phyloP scores from a whole-genome alignment of 2,113 vertebrate genomes.

The Orthonyx spaldingii region DNA sequence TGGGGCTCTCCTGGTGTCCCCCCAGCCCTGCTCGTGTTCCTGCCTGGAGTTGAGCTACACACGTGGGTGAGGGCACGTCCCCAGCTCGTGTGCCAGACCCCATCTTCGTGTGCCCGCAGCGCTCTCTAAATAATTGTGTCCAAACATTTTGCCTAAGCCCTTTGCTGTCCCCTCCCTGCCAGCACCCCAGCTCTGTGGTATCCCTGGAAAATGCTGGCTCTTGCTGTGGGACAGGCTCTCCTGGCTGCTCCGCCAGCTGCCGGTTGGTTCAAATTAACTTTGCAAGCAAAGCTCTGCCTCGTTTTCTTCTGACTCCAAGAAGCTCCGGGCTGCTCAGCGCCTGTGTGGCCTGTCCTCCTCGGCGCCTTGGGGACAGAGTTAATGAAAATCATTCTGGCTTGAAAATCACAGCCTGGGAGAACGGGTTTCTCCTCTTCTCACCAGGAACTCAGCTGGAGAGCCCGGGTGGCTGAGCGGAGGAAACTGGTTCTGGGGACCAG shows the following conservation, averaged over 20 bases:
- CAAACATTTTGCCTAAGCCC: background rate
- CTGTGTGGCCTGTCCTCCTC: conserved; percentile 36
- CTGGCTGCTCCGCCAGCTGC: background rate
- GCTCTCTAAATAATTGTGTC: background rate
- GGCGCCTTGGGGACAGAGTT: background rate
- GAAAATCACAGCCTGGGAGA: conserved; percentile 18
- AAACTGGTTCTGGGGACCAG: background rate
- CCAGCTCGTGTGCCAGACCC: background rate
- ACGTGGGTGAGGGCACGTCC: rapidly evolving
- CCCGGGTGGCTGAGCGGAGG: background rate
- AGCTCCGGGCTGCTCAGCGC: background rate
- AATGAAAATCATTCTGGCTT: conserved; percentile 25
- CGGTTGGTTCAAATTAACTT: conserved; percentile 46
- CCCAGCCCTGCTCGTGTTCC: background rate
- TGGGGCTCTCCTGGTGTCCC: background rate
- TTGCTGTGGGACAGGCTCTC: background rate
- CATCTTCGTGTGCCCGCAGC: background rate
- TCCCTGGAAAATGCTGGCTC: conserved; percentile 7
- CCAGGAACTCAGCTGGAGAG: background rate
- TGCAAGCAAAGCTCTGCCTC: background rate
- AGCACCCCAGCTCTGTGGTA: background rate
- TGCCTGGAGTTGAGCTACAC: background rate
- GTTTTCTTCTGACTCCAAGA: conserved; percentile 22
- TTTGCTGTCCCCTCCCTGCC: conserved; percentile 10
- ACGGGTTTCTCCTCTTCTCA: background rate